Base-by-base conservation (phyloP, 2,797 vertebrate species). In the Pitangus sulphuratus region DNA sequence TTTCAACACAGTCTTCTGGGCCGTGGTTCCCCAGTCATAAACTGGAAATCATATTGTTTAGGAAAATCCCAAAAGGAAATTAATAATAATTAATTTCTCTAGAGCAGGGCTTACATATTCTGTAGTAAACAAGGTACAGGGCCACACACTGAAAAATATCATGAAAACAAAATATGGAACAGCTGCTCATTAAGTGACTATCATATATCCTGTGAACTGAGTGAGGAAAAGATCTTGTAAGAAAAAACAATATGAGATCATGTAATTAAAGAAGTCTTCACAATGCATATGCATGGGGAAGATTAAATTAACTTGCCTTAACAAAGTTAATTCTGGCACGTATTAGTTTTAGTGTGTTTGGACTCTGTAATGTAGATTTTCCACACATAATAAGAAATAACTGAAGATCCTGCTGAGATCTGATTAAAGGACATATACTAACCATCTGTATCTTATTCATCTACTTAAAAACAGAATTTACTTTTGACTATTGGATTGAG, bases 101-200 rank as follows among this genome's bases (percentile, higher is more conserved):
- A 83, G 51, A 91, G 31, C 6, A 92, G 57, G 20, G 26, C 40
- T 93, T 80, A 87, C 89, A 74, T 70, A 83, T 40, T 92, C 45
- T 58, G 22, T 16, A 68, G 71, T 64, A 87, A 92, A 93, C 39
- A 90, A 83, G 56, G 76, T 87, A 74, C n/a, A 20, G 31, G 22
- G 24, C 33, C 56, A 57, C 44, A 84, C 47, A 79, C 6, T 47
- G 35, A 89, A 60, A 33, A 91, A 62, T 16, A 16, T 39, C 44
- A 83, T 74, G n/a, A 72, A 87, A 92, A 82, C n/a, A 89, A 79
- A 93, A 83, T 48, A 85, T 22, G n/a, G 44, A 92, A 91, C 68
- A 92, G 75, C 48, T 92, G 68, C 20, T 93, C 64, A 80, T 79
- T 82, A 94, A 93, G 33, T 77, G 31, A 72, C 47, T 72, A 76